Conservation (phyloP, 2,888 invertebrate species). For the Gortyna flavago region DNA sequence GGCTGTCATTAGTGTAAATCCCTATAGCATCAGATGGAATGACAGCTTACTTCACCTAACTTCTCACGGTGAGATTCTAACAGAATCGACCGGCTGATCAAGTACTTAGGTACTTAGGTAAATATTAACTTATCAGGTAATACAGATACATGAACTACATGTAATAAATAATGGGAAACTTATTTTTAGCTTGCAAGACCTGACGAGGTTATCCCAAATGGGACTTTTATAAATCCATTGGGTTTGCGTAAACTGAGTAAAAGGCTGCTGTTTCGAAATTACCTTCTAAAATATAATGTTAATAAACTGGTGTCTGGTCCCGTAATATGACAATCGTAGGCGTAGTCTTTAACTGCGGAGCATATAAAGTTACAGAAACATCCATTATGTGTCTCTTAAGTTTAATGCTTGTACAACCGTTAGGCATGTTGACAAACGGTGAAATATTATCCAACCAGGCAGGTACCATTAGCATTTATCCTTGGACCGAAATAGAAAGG, state of each 20-base stretch:
- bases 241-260: not conserved
- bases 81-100: too few relatives aligned
- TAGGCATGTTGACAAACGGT: conserved; percentile 76
- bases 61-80: too few relatives aligned
- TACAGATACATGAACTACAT: not conserved
- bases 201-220: not conserved
- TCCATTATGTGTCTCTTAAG: conserved; percentile 58
- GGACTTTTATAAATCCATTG: not conserved
- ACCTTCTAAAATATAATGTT: conserved; percentile 4
- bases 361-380: conserved; percentile 54
- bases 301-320: conserved; percentile 13
- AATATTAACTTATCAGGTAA: too few relatives aligned
- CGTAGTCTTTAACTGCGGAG: conserved; percentile 35
- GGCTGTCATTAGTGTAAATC: too few relatives aligned
- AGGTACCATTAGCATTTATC: conserved; percentile 83
- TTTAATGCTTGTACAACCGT: conserved; percentile 66
- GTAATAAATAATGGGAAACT: not conserved
- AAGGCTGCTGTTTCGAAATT: conserved; percentile 13
- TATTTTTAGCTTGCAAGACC: not conserved
- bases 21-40: too few relatives aligned
- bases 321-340: conserved; percentile 45
- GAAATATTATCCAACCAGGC: conserved; percentile 78
- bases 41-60: too few relatives aligned
- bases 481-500: conserved; percentile 88
- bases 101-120: too few relatives aligned